Evolutionary conservation across 1,140 invertebrate species (phyloP), one percentile per base, ranked within the genome.

Genomic region (Pogonus chalceus): DNA sequence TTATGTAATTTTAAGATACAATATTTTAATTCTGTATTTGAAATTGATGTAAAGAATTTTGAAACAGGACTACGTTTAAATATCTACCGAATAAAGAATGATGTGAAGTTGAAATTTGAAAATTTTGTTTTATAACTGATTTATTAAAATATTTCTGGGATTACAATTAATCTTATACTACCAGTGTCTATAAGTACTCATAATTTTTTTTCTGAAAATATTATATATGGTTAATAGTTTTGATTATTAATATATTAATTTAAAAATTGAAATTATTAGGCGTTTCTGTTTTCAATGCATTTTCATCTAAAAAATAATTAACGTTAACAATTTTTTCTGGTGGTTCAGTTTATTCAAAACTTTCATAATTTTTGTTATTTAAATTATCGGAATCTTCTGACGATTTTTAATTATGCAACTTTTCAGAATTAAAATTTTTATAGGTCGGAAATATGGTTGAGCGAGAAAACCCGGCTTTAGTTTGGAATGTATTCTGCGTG

Each of bases 111-210:
- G 23, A 23, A 37, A 54, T 54, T 35, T 35, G 14, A 22, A 51
- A 49, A 16, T 4, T 20, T 31, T 54, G 3, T 20, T 1, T 14
- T 20, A 2, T 48, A 21, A 49, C 50, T 4, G 7, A 4, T 51
- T 48, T 50, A 2, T 31, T 55, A 35, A 55, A 55, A 31, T 35
- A 52, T 20, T 55, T 9, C 49, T 1, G 49, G 53, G 35, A 35
- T 51, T 2, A 55, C 35, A 50, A 55, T 52, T 9, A 49, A 55
- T 50, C 22, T 55, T 3, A 49, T 52, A 50, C 48, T 51, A 7
- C 53, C 53, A 1, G 53, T 51, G 26, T 55, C 53, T 16, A 55
- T 26, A 35, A 55, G 22, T 4, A 55, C n/a, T 55, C 24, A 16
- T 50, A 55, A 23, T 10, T 55, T 55, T 16, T 35, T 12, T 24